Evolutionary conservation across 2,797 vertebrate genomes (phyloP), one percentile per base, ranked within the genome.

Genomic region (Hyperoplus lanceolatus): DNA sequence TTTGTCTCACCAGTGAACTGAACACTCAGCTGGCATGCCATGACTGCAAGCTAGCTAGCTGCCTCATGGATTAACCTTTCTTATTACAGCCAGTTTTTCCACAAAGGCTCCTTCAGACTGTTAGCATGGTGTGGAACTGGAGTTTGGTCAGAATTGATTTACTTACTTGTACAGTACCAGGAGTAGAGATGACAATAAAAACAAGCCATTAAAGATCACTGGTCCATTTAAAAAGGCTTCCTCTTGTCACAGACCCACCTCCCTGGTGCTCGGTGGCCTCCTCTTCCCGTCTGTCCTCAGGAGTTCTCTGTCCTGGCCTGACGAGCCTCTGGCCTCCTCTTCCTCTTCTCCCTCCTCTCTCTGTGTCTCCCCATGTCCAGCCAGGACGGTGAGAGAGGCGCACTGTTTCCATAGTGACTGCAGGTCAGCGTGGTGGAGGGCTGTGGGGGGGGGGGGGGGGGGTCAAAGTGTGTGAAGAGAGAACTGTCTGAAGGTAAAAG

Each of bases 401-500:
- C 85, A 80, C 53, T 39, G 89, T 72, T 90, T 91, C 96, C 96
- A 96, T 38, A 96, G 82, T 1, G 51, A 86, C 61, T 82, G 85
- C 39, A 96, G 93, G 84, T 95, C 92, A 18, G 72, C 72, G 18
- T 95, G 93, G 56, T 92, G 59, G 62, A 92, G 89, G 62, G 83
- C 95, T 94, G 86, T 13, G 4, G 69, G 21, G 0, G 55, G 82
- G 63, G 80, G 60, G 69, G 41, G 73, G 46, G 39, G 9, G 1
- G 59, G 45, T 12, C 8, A 18, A 10, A 7, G 55, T 6, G 43
- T 41, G 43, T 66, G 36, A 46, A 42, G n/a, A 12, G 11, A 9
- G 15, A 10, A 18, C 51, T 29, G 10, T 53, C n/a, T 53, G 2
- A 18, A 53, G 9, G 14, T 18, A 11, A 29, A 46, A n/a, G 45